phyloP scores from a whole-genome alignment of 2,797 vertebrate species.

The Macroramphosus scolopax region DNA sequence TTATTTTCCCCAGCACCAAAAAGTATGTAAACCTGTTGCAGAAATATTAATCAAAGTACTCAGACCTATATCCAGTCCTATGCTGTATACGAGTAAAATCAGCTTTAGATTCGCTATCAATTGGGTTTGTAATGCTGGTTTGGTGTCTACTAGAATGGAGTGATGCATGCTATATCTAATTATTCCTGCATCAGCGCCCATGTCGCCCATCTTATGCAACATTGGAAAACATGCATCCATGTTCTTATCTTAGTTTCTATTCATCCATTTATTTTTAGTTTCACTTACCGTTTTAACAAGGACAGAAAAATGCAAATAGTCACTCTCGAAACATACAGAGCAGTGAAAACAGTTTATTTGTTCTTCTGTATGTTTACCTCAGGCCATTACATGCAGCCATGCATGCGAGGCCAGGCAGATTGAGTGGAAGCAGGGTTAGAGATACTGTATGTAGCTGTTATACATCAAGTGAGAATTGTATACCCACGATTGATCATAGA shows the following conservation, averaged over 20 bases:
- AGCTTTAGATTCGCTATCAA: conserved; percentile 1
- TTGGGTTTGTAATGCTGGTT: conserved; percentile 7
- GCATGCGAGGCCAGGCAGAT: conserved; percentile 26
- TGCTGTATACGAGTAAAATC: not conserved
- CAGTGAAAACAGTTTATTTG: conserved; percentile 6
- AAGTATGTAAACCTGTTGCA: too few relatives aligned
- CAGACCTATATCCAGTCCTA: too few relatives aligned
- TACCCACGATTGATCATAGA: not conserved
- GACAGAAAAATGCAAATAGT: not conserved
- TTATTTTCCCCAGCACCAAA: too few relatives aligned
- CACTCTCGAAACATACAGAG: conserved; percentile 5
- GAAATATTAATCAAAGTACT: too few relatives aligned
- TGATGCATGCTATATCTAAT: conserved; percentile 68
- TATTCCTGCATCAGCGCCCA: conserved; percentile 63
- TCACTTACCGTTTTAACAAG: not conserved
- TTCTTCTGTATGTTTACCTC: conserved; percentile 19
- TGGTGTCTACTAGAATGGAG: conserved; percentile 26
- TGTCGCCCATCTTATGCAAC: conserved; percentile 61
- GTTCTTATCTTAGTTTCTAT: conserved; percentile 5
- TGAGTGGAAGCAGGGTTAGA: conserved; percentile 29
- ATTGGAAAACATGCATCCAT: conserved; percentile 21
- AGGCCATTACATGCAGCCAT: conserved; percentile 39
- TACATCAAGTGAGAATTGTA: conserved; percentile 3
- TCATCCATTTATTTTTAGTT: conserved; percentile 1
- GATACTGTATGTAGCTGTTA: conserved; percentile 11